Conservation (phyloP, 2,888 invertebrate species). For the Cactoblastis cactorum region DNA sequence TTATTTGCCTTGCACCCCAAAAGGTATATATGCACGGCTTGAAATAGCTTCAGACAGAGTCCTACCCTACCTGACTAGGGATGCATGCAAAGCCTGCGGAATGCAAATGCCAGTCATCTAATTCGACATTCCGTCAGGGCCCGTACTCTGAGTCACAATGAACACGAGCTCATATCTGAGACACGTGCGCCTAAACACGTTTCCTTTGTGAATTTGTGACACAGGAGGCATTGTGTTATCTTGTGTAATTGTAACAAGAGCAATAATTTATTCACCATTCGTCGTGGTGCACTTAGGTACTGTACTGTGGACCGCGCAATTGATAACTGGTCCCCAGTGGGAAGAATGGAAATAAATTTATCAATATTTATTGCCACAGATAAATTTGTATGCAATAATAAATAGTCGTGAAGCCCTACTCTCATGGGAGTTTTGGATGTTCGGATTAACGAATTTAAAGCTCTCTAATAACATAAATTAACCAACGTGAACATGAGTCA, state of each 20-base stretch:
- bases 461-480: no score
- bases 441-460: no score
- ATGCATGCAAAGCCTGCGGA: slow-evolving; percentile 30
- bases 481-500: no score
- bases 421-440: no score
- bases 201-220: slow-evolving; percentile 13
- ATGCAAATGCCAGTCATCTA: slow-evolving; percentile 55
- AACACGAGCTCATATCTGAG: slow-evolving; percentile 9
- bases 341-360: background rate
- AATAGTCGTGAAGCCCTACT: no score
- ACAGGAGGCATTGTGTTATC: slow-evolving; percentile 7
- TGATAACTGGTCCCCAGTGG: slow-evolving; percentile 6
- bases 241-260: slow-evolving; percentile 10
- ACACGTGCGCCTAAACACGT: slow-evolving; percentile 20
- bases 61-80: slow-evolving; percentile 30
- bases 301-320: background rate
- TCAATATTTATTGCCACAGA: slow-evolving; percentile 5
- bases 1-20: background rate
- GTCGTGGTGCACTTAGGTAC: background rate
- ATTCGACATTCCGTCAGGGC: slow-evolving; percentile 28
- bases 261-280: slow-evolving; percentile 11
- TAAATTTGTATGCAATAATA: background rate
- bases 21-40: slow-evolving; percentile 13
- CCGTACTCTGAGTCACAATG: slow-evolving; percentile 13
- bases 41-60: slow-evolving; percentile 36